phyloP scores from a whole-genome alignment of 1,140 invertebrate species.

The Pseudomyrmex pallidus region DNA sequence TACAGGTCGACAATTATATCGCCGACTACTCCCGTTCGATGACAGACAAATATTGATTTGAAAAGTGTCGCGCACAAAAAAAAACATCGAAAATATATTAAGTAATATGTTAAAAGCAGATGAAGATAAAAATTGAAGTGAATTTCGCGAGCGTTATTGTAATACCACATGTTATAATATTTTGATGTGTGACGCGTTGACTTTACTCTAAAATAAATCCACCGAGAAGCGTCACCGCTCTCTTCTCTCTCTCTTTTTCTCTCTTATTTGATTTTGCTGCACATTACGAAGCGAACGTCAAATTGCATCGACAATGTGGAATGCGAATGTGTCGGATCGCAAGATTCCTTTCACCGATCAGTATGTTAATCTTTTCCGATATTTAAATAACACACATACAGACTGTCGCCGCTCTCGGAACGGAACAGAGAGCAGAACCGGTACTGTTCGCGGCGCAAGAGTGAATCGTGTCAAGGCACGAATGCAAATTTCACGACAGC shows the following conservation, averaged over 20 bases:
- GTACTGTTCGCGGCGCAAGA: constrained; percentile 47
- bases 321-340: constrained; percentile 51
- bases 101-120: not conserved
- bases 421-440: constrained; percentile 52
- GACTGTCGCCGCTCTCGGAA: constrained; percentile 23
- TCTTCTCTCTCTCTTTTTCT: too few relatives aligned
- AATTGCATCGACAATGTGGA: constrained; percentile 46
- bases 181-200: too few relatives aligned
- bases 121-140: not conserved
- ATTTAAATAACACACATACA: constrained; percentile 42
- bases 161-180: too few relatives aligned
- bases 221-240: not conserved
- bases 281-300: constrained; percentile 20
- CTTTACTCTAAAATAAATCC: not conserved
- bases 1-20: not conserved
- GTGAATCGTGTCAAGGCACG: constrained; percentile 56
- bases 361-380: constrained; percentile 53
- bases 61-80: not conserved
- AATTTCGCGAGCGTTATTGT: too few relatives aligned
- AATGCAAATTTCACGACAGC: constrained; percentile 52
- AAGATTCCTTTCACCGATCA: constrained; percentile 56
- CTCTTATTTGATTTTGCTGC: not conserved
- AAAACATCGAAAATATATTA: not conserved
- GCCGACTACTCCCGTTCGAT: not conserved
- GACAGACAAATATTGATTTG: too few relatives aligned